Evolutionary conservation across 2,888 invertebrate species (phyloP), one percentile per base, ranked within the genome.

Genomic region (Eupelmus urozonus): DNA sequence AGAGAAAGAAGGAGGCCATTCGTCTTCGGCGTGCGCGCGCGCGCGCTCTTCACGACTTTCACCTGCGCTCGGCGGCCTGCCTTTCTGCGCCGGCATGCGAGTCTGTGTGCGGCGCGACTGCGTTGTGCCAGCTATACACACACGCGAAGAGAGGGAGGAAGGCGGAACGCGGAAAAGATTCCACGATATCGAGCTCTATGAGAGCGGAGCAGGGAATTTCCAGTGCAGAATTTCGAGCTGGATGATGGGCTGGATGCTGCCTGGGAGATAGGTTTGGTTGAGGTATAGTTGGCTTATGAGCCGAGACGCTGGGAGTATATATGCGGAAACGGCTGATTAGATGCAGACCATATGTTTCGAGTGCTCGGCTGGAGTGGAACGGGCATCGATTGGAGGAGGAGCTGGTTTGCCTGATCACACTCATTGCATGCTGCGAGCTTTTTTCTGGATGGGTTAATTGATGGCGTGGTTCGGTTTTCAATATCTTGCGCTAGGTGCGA

Each of bases 1-100:
- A 73, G 78, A 76, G 57, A 55, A 70, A 27, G 76, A 80, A 81
- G 80, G 81, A 78, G 66, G 67, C 74, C 49, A 73, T 59, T 55
- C 74, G 73, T 78, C 76, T 70, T 69, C 49, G 51, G n/a, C n/a
- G n/a, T n/a, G n/a, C n/a, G n/a, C n/a, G n/a, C n/a, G n/a, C n/a
- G n/a, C 13, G 27, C 55, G 49, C 69, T 80, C 78, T 49, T 72
- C 75, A 42, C 63, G 76, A 78, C 78, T 80, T 72, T 78, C 75
- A 77, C 80, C 75, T 76, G 80, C 77, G 66, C 79, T 70, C 69
- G 72, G 63, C 80, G 55, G 71, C 40, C 57, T 67, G 57, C 70
- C 65, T 65, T 18, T 60, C 45, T 4, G 23, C 1, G 13, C 20
- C 18, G 29, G 20, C 34, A 34, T 34, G 34, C 34, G n/a, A n/a